Evolutionary conservation across 2,797 vertebrate species (phyloP).

Genomic region (Chloroceryle amazona): DNA sequence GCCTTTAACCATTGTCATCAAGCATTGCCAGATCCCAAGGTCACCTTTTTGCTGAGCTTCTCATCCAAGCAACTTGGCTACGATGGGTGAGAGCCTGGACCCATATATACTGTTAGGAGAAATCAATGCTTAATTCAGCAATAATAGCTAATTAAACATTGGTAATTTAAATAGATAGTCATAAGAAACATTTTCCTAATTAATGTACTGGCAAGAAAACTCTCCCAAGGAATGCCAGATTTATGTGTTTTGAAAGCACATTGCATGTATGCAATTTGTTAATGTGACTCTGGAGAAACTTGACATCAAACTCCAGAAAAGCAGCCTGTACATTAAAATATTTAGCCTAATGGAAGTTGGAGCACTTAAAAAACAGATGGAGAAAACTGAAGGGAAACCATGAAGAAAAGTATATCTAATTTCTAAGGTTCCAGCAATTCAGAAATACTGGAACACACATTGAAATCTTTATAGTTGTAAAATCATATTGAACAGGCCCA

Average conservation of each 20-base stretch:
- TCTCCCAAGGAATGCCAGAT: conserved; percentile 14
- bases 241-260: neutral
- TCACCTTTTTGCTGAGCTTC: neutral
- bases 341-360: conserved; percentile 5
- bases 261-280: conserved; percentile 7
- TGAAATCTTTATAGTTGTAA: neutral
- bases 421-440: neutral
- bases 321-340: neutral
- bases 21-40: neutral
- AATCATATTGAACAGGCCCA: neutral
- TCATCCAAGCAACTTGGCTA: neutral
- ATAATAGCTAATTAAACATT: conserved; percentile 30
- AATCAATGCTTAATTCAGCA: conserved; percentile 63
- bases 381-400: conserved; percentile 1
- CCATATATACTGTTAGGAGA: neutral
- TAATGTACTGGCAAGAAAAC: conserved; percentile 29
- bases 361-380: neutral
- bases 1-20: neutral
- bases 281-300: conserved; percentile 16
- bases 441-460: neutral
- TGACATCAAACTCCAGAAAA: conserved; percentile 14
- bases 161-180: conserved; percentile 39
- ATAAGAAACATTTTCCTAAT: conserved; percentile 51
- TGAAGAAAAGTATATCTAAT: conserved; percentile 1
- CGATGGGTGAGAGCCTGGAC: neutral